A percentile compares a stretch with the other conserved stretches of the same genome.
phyloP scores from a whole-genome alignment of 1,140 invertebrate species.

The Muscidifurax raptorellus region DNA sequence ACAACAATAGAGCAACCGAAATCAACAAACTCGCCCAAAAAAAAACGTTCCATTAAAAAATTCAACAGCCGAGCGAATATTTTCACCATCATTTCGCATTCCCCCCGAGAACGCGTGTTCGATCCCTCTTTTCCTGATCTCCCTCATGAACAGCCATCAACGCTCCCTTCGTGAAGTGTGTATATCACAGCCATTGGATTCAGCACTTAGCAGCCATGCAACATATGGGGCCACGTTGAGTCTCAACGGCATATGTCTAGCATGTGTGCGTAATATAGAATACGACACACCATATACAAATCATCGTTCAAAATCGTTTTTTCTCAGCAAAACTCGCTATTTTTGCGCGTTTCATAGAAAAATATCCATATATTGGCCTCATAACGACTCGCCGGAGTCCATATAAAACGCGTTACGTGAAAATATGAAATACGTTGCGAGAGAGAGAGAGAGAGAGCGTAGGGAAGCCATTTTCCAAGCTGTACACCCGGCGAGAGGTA shows the following conservation, averaged over 20 bases:
- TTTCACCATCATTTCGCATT: background rate
- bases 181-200: background rate
- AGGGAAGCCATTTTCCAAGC: slow-evolving; percentile 28
- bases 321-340: no score
- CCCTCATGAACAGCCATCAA: no score
- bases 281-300: no score
- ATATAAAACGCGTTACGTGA: background rate
- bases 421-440: slow-evolving; percentile 6
- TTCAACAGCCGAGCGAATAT: background rate
- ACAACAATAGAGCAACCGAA: no score
- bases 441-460: background rate
- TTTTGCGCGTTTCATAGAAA: no score
- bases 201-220: background rate
- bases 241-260: no score
- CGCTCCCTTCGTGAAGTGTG: background rate
- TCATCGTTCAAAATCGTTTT: background rate
- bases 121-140: background rate
- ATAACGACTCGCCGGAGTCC: no score
- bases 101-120: background rate
- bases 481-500: background rate
- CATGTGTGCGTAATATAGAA: no score
- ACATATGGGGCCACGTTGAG: background rate
- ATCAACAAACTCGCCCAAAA: no score
- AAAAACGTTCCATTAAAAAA: background rate
- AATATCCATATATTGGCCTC: no score